These are phyloP conservation scores for Drosophila littoralis DNA, from an alignment of 1,140 invertebrate species.

Conservation along the genomic window DNA sequence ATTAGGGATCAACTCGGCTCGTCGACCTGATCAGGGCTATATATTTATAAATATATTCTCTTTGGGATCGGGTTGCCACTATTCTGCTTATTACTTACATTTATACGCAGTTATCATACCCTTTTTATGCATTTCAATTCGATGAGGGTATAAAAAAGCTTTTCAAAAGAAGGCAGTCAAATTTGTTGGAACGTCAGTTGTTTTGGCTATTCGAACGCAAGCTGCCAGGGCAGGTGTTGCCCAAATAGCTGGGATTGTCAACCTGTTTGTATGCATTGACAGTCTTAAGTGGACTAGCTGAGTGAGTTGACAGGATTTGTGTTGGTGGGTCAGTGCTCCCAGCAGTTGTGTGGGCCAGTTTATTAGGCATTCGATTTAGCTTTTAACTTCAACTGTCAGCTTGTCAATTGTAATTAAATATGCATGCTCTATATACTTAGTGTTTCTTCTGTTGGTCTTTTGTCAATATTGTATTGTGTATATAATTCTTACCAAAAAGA, in stretches of 20 bases:
- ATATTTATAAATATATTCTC: no score
- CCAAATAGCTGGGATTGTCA: slow-evolving; percentile 10
- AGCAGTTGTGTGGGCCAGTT: neutral
- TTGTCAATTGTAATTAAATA: neutral
- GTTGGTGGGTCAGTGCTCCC: slow-evolving; percentile 1
- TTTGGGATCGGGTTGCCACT: no score
- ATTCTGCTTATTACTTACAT: no score
- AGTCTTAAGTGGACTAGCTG: neutral
- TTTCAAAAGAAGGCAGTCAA: slow-evolving; percentile 18
- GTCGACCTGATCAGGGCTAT: no score
- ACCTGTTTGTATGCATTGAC: neutral
- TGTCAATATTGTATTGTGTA: no score
- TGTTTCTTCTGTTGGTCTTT: neutral
- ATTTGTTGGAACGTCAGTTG: slow-evolving; percentile 18
- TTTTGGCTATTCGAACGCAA: neutral
- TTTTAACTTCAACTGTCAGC: neutral
- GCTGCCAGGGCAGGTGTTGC: neutral
- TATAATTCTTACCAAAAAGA: no score
- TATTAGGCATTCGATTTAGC: neutral
- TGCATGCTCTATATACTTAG: no score
- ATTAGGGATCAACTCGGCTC: no score
- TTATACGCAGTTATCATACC: no score
- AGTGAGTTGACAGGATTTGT: neutral
- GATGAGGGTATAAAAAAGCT: neutral
- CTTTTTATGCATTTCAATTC: no score